Evolutionary conservation across 2,797 vertebrate species (phyloP).

Genomic region (Bufotes viridis): DNA sequence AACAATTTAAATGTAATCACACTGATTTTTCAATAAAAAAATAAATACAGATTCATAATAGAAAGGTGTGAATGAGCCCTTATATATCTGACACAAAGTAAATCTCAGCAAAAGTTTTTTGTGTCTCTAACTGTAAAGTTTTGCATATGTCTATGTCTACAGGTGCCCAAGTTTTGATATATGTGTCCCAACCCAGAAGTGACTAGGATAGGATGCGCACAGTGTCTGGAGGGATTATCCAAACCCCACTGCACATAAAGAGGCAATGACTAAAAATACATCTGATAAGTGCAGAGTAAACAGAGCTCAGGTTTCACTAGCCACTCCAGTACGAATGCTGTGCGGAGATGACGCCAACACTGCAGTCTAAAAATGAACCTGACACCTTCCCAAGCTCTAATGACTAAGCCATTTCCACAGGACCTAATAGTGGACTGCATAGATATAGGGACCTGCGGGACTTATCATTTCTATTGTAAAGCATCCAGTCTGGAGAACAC

Average conservation of each 20-base stretch:
- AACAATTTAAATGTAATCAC: too few species aligned
- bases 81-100: neutral
- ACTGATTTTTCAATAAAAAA: too few species aligned
- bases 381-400: slow-evolving; percentile 15
- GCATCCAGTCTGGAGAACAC: too few species aligned
- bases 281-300: slow-evolving; percentile 30
- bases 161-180: too few species aligned
- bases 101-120: neutral
- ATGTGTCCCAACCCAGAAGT: neutral
- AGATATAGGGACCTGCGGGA: too few species aligned
- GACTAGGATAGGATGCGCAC: neutral
- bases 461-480: too few species aligned
- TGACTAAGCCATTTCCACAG: slow-evolving; percentile 17
- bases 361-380: slow-evolving; percentile 9
- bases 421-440: too few species aligned
- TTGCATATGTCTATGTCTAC: neutral
- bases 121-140: neutral
- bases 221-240: slow-evolving; percentile 4
- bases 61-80: too few species aligned
- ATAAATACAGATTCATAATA: too few species aligned
- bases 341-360: slow-evolving; percentile 24
- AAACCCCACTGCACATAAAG: neutral
- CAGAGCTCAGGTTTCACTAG: slow-evolving; percentile 5
- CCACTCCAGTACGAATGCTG: slow-evolving; percentile 10
- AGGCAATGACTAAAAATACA: slow-evolving; percentile 33